Conservation (phyloP, 2,113 vertebrate genomes). For the Cricetomys ansorgei region DNA sequence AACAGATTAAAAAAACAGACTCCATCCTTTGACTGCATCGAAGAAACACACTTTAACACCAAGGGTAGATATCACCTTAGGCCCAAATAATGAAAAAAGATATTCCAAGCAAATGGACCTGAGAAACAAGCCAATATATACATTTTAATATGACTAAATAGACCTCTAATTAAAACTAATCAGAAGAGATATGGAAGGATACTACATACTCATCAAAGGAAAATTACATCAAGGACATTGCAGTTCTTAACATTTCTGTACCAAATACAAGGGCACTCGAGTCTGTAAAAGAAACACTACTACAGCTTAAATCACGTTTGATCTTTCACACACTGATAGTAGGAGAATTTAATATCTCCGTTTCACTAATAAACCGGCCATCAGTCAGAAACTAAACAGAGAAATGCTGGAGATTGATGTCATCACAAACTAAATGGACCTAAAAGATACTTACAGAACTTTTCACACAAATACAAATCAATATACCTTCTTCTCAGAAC, state of each 20-base stretch:
- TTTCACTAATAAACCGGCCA: not conserved
- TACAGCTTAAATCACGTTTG: not conserved
- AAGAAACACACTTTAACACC: not conserved
- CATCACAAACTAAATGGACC: not conserved
- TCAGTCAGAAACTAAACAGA: not conserved
- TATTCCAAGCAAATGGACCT: not conserved
- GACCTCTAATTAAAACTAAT: not conserved
- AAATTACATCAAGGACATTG: not conserved
- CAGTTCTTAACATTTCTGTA: not conserved
- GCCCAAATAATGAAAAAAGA: not conserved
- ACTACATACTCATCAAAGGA: not conserved
- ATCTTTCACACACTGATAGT: not conserved
- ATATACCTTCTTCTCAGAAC: not conserved
- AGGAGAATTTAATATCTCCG: not conserved
- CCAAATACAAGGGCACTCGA: not conserved
- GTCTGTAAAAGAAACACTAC: not conserved
- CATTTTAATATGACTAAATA: not conserved
- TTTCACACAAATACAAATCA: not conserved
- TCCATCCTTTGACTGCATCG: too few species aligned
- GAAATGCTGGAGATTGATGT: not conserved
- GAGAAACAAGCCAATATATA: not conserved
- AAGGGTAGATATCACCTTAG: not conserved
- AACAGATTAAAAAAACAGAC: not conserved
- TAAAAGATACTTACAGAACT: not conserved
- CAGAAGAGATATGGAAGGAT: not conserved